Evolutionary conservation across 2,888 invertebrate species (phyloP), one percentile per base, ranked within the genome.

Genomic region (Coelinius sp.): DNA sequence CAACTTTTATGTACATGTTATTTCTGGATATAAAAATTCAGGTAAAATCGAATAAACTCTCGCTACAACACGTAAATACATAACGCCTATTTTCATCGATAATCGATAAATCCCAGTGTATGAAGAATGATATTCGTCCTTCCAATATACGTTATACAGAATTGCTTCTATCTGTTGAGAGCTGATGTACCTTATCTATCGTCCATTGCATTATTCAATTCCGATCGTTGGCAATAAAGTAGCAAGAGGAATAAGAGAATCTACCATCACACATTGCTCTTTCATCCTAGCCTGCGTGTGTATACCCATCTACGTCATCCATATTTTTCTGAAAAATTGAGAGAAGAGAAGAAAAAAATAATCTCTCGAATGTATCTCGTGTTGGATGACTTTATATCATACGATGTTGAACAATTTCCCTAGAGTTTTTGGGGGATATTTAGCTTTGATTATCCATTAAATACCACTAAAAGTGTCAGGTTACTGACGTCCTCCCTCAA

Each of bases 121-220:
- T 53, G 53, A 53, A 24, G 25, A 53, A 53, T 53, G 25, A n/a
- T 53, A 53, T 53, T 53, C 41, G 25, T 53, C 52, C 35, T 35
- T 24, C 53, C 53, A 53, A 53, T 53, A 24, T 53, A 53, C 53
- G 53, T 53, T 53, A 25, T 53, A 53, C 53, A 53, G 53, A 53
- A 53, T 53, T 53, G 53, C n/a, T 53, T 22, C 53, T 53, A 53
- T 53, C 53, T 53, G 53, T 53, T 53, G 53, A 53, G 53, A n/a
- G 53, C 27, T 25, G 25, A 25, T 53, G 25, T 25, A n/a, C 53
- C 14, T 52, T 22, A 44, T 70, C 64, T 64, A 53, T 25, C 73
- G 77, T 73, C 79, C 79, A 78, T 80, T 83, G 83, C 82, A 83
- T 83, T 83, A 83, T 83, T 83, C 83, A 83, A 81, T 82, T 83